Evolutionary conservation across 2,113 vertebrate species (phyloP).

Genomic region (Dasyprocta punctata): DNA sequence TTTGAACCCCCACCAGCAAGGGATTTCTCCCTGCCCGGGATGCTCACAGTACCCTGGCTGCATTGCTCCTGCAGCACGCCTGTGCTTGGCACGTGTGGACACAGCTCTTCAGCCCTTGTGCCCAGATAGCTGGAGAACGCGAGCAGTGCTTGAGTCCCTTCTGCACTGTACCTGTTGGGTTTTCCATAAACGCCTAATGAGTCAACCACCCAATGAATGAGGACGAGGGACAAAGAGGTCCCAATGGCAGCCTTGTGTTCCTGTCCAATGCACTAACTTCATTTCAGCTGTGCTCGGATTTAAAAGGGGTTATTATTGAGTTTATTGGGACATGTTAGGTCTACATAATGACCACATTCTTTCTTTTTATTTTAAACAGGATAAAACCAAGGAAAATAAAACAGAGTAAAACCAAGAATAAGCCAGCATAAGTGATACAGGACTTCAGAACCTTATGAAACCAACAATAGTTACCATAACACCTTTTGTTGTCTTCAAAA

Average conservation of each 20-base stretch:
- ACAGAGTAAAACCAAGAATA: too few species aligned
- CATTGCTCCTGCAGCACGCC: neutral
- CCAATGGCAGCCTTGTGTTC: neutral
- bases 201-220: neutral
- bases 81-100: neutral
- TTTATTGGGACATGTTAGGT: neutral
- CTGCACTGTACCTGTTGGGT: neutral
- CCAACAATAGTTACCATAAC: too few species aligned
- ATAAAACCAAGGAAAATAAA: too few species aligned
- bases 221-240: neutral
- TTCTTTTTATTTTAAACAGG: too few species aligned
- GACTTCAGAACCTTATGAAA: too few species aligned
- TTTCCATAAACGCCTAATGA: neutral
- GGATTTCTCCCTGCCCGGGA: neutral
- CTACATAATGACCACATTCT: neutral
- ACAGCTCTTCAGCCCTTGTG: neutral
- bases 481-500: too few species aligned
- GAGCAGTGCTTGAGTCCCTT: neutral
- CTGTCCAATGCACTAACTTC: neutral
- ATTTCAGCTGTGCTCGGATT: neutral
- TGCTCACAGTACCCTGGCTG: too few species aligned
- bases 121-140: neutral
- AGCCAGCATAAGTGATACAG: too few species aligned
- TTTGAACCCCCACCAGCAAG: neutral
- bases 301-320: neutral